Conservation (phyloP, 2,113 vertebrate genomes). For the Misgurnus anguillicaudatus region DNA sequence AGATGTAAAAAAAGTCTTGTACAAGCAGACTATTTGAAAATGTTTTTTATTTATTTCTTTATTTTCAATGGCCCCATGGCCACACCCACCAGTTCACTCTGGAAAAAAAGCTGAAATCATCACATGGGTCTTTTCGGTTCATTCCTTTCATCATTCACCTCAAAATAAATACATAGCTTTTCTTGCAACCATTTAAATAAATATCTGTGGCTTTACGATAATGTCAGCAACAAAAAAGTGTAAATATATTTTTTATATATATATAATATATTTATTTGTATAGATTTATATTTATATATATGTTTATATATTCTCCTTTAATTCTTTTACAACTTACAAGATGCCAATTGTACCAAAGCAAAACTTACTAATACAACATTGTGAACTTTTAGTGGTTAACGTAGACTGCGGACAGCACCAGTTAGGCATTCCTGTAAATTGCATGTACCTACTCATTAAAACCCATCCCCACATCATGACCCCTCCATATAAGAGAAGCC, state of each 20-base stretch:
- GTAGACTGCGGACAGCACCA: conserved; percentile 54
- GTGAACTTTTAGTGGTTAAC: conserved; percentile 62
- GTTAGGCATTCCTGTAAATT: conserved; percentile 50
- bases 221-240: conserved; percentile 66
- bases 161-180: conserved; percentile 72
- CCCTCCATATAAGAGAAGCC: conserved; percentile 34
- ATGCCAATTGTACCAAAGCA: conserved; percentile 76
- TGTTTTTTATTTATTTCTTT: conserved; percentile 39
- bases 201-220: conserved; percentile 67
- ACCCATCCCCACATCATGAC: conserved; percentile 36
- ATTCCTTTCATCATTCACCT: conserved; percentile 52
- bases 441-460: conserved; percentile 56
- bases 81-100: conserved; percentile 63
- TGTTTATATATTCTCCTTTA: conserved; percentile 72
- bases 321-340: conserved; percentile 74
- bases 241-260: conserved; percentile 65
- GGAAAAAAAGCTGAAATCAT: conserved; percentile 58
- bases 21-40: conserved; percentile 25
- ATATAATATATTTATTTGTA: conserved; percentile 68
- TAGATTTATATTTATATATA: conserved; percentile 52
- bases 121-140: conserved; percentile 59
- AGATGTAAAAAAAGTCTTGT: conserved; percentile 7
- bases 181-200: conserved; percentile 72
- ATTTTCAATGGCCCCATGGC: conserved; percentile 40
- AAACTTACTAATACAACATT: conserved; percentile 64